Percentiles rank a stretch among this genome's conserved stretches.
Evolutionary conservation across 1,140 invertebrate genomes (phyloP).

Genomic region (Thrips palmi): DNA sequence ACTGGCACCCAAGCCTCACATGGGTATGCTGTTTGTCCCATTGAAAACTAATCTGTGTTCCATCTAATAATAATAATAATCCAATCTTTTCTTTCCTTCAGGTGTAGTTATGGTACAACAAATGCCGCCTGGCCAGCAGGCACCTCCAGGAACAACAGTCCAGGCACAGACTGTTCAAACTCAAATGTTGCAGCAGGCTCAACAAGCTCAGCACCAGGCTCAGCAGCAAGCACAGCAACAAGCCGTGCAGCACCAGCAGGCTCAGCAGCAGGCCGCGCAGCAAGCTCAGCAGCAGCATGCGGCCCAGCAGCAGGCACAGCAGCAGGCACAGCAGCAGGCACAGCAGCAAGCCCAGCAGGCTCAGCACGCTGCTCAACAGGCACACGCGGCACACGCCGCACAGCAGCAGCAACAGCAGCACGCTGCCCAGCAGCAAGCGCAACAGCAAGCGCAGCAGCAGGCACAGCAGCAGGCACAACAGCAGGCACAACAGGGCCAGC

Average conservation of each 20-base stretch:
- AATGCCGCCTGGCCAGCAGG: background rate
- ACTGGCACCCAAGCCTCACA: too few species aligned
- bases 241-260: constrained; percentile 17
- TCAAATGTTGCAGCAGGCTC: constrained; percentile 4
- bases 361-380: constrained; percentile 19
- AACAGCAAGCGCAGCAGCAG: constrained; percentile 22
- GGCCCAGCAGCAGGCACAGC: constrained; percentile 14
- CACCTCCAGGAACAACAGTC: constrained; percentile 6
- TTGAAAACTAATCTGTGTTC: background rate
- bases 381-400: constrained; percentile 17
- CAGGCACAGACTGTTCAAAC: constrained; percentile 14
- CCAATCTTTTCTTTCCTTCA: background rate
- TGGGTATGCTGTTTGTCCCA: too few species aligned
- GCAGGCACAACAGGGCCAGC: constrained; percentile 30
- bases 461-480: constrained; percentile 23
- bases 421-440: constrained; percentile 16
- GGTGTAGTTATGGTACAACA: background rate
- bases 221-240: constrained; percentile 11
- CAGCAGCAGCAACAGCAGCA: constrained; percentile 14
- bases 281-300: constrained; percentile 13
- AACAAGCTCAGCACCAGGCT: too few species aligned
- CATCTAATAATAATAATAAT: constrained; percentile 2
- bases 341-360: constrained; percentile 17
- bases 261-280: constrained; percentile 22
- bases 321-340: constrained; percentile 19